Evolutionary conservation across 2,113 vertebrate genomes (phyloP).

Genomic region (Tychaedon coryphoeus): DNA sequence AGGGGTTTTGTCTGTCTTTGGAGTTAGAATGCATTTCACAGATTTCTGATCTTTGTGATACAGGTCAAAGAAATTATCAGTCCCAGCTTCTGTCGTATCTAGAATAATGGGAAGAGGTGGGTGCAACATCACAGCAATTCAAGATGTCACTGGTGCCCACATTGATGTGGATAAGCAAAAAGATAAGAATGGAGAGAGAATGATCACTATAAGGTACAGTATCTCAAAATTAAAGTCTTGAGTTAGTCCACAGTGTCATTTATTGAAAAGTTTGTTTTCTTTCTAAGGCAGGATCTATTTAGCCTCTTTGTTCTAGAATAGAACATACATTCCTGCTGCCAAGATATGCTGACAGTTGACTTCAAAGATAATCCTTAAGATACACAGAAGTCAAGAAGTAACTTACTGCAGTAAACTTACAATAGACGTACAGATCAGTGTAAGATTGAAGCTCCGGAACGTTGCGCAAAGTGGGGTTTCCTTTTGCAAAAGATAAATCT

Average conservation of each 20-base stretch:
- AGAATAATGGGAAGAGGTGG: conserved; percentile 99
- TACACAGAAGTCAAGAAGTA: background rate
- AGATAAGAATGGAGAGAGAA: conserved; percentile 98
- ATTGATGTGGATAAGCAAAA: conserved; percentile 99
- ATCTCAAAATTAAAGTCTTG: background rate
- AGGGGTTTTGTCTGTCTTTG: background rate
- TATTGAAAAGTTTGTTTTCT: background rate
- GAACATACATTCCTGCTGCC: background rate
- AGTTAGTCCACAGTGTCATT: background rate
- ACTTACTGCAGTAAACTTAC: background rate
- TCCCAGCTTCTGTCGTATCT: conserved; percentile 96
- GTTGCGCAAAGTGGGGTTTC: background rate
- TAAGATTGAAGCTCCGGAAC: background rate
- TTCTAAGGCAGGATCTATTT: background rate
- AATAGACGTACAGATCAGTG: background rate
- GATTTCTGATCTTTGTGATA: conserved; percentile 53
- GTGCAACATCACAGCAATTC: conserved; percentile 98
- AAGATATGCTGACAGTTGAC: background rate
- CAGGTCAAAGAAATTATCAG: conserved; percentile 98
- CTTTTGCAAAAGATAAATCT: background rate
- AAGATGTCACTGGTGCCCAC: conserved; percentile 97
- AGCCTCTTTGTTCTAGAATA: background rate
- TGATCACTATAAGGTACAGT: conserved; percentile 97
- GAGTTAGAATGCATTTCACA: background rate
- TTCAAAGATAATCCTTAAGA: background rate